Evolutionary conservation across 1,140 invertebrate genomes (phyloP), one percentile per base, ranked within the genome.

Genomic region (Saccostrea glomerata): DNA sequence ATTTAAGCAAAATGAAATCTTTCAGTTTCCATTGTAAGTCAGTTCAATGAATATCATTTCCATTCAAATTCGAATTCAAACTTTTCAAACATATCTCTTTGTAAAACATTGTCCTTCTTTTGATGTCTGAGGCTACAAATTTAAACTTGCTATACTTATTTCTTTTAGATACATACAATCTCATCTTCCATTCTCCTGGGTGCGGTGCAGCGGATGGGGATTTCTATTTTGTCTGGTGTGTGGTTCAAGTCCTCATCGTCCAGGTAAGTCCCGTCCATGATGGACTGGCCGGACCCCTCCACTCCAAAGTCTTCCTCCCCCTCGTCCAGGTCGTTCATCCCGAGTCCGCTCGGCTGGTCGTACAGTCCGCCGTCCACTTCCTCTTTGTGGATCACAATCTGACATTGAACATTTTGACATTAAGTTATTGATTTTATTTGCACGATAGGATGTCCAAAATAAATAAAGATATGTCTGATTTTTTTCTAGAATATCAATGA

Each of bases 171-270:
- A 55, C 40, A 55, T 84, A 84, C 82, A 13, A 9, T 20, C 47
- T 54, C 54, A 54, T 84, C 40, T 55, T 55, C 40, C 11, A 12
- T 36, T 77, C 7, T 30, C 70, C 54, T 56, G 3, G 82, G 82
- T 54, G 30, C 82, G 13, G 40, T 84, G n/a, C 82, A 84, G 82
- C n/a, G 40, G 54, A 84, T 55, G 20, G 40, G 40, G 54, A 84
- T 84, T 2, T 56, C 40, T 3, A 84, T 84, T 84, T 23, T 84
- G 40, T 56, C 40, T n/a, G 82, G 40, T n/a, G 82, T 54, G 13
- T 84, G 82, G n/a, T 77, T 77, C 70, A 84, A 84, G 54, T 84
- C 82, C 54, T 84, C 82, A 84, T 84, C 82, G 54, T 84, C 82
- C 12, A 84, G 54, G 40, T 84, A 84, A 25, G 82, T 84, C n/a